Evolutionary conservation across 2,113 vertebrate genomes (phyloP), one percentile per base, ranked within the genome.

Genomic region (Colinus virginianus): DNA sequence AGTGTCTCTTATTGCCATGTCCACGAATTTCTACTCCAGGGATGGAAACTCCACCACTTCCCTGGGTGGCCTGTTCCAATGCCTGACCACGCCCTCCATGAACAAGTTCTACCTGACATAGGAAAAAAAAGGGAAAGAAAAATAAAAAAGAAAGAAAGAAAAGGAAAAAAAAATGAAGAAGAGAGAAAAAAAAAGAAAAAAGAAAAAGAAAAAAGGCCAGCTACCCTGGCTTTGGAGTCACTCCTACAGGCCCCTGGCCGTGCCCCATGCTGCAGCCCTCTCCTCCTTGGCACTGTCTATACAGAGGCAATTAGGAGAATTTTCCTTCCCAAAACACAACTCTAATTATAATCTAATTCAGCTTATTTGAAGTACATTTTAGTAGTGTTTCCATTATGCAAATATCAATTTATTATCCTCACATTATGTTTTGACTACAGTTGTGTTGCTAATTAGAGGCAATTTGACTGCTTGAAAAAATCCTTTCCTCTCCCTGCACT

Each of bases 381-480:
- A 87, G 84, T 95, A 90, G 84, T 71, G 80, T 85, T 94, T 91
- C 89, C 81, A 96, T 96, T 95, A 96, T 95, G 79, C 94, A 97
- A 97, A 94, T 97, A 91, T 77, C 94, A 91, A 95, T 94, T 95
- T 95, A 96, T 97, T 97, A 95, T 96, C 89, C 85, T 92, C 84
- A 92, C 92, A 90, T 93, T 95, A 74, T 95, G 90, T 95, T 97
- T 94, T 96, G 91, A 96, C 94, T 95, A 64, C 88, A 86, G 93
- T 93, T 84, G 82, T 94, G 92, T 72, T 92, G 93, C 93, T 97
- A 96, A 96, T 97, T 97, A 95, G 92, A 96, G 84, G 90, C 86
- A 95, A 96, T 96, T 95, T 96, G 95, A 89, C 87, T 87, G 64
- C 92, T 95, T 90, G 49, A 70, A 94, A 84, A 90, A 89, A 88